Percentiles rank a stretch among this genome's conserved stretches.
Conservation (phyloP, 1,140 invertebrate species). For the Ericerus pela region DNA sequence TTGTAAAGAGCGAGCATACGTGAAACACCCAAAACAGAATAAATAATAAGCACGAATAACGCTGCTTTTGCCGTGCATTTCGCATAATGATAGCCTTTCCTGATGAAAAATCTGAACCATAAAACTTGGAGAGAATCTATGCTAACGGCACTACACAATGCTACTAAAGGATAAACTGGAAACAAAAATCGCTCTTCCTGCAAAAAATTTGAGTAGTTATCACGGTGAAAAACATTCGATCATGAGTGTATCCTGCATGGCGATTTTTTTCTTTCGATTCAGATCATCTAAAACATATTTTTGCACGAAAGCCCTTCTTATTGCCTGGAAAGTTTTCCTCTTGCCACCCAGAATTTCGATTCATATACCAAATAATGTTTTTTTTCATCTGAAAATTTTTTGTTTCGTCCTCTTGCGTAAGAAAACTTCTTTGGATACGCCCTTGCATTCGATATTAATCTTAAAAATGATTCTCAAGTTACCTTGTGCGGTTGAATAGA, state of each 20-base stretch:
- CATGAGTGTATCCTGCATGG: neutral
- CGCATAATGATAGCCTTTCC: constrained; percentile 50
- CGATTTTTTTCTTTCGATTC: too few species aligned
- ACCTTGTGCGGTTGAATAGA: constrained; percentile 86
- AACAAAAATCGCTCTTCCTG: constrained; percentile 86
- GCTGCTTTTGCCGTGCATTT: constrained; percentile 55
- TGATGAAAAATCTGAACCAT: constrained; percentile 46
- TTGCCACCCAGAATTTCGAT: too few species aligned
- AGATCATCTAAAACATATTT: too few species aligned
- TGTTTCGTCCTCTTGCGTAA: too few species aligned
- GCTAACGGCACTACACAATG: constrained; percentile 66
- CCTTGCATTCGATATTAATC: too few species aligned
- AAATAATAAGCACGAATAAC: constrained; percentile 42
- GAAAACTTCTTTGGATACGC: too few species aligned
- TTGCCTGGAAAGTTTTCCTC: too few species aligned
- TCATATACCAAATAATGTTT: too few species aligned
- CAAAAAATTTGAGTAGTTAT: neutral
- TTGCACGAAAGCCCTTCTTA: too few species aligned
- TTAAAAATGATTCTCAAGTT: constrained; percentile 16
- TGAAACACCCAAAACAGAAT: constrained; percentile 41
- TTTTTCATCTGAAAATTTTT: too few species aligned
- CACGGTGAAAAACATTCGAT: neutral
- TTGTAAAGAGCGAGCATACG: constrained; percentile 43
- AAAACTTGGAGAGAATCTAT: constrained; percentile 66
- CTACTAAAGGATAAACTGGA: constrained; percentile 86